Conservation (phyloP, 2,888 invertebrate genomes). For the Drosophila borealis region DNA sequence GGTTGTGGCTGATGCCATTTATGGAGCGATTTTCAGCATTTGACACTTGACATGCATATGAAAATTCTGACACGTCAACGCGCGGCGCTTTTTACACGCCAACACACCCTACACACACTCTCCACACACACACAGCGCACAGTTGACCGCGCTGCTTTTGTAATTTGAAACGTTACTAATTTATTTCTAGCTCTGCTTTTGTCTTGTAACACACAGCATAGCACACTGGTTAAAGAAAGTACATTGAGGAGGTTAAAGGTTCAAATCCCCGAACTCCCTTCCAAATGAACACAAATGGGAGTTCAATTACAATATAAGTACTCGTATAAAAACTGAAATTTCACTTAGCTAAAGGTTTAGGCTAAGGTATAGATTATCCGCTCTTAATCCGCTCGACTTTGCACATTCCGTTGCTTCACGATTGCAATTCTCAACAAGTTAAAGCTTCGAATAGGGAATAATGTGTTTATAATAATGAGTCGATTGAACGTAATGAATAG, state of each 20-base stretch:
- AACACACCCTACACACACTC: constrained; percentile 16
- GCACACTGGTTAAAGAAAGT: constrained; percentile 21
- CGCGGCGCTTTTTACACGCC: constrained; percentile 59
- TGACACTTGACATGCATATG: constrained; percentile 84
- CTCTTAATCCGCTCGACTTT: too few species aligned
- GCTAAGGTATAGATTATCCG: too few species aligned
- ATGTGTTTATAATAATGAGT: too few species aligned
- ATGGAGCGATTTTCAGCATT: constrained; percentile 65
- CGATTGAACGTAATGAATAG: too few species aligned
- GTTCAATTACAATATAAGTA: too few species aligned
- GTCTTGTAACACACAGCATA: constrained; percentile 4
- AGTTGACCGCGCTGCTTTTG: constrained; percentile 39
- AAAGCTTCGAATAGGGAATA: too few species aligned
- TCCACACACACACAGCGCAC: not conserved
- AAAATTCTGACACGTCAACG: constrained; percentile 85
- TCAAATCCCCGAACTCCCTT: too few species aligned
- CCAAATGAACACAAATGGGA: too few species aligned
- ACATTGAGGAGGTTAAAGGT: not conserved
- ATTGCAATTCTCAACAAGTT: too few species aligned
- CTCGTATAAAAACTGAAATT: too few species aligned
- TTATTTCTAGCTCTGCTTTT: constrained; percentile 32
- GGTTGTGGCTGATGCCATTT: constrained; percentile 40
- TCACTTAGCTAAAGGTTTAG: too few species aligned
- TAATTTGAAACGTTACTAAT: constrained; percentile 72
- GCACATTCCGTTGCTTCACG: too few species aligned